Conservation (phyloP, 2,113 vertebrate species). For the Gasterosteus aculeatus region DNA sequence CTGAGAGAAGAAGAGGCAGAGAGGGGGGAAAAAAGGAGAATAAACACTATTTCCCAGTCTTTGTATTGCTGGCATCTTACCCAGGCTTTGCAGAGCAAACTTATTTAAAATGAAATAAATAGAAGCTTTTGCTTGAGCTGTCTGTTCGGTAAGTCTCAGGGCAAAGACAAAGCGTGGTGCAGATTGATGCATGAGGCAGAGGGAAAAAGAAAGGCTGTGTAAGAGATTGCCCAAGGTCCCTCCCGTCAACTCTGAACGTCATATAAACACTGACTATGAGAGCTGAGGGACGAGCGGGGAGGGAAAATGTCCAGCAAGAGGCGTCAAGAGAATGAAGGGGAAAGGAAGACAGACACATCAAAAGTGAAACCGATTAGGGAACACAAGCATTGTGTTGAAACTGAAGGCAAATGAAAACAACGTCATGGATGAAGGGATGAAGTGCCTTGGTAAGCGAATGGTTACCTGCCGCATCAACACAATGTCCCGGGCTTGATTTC, state of each 20-base stretch:
- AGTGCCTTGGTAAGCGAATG: neutral
- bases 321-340: conserved; percentile 11
- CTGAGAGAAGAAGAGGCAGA: neutral
- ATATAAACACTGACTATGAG: conserved; percentile 64
- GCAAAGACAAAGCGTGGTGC: conserved; percentile 62
- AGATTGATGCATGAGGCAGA: conserved; percentile 69
- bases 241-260: conserved; percentile 67
- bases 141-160: conserved; percentile 63
- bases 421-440: conserved; percentile 4
- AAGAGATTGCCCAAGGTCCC: conserved; percentile 68
- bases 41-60: conserved; percentile 47
- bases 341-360: conserved; percentile 18
- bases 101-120: conserved; percentile 63
- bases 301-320: conserved; percentile 9
- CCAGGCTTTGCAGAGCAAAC: conserved; percentile 52
- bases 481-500: neutral
- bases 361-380: conserved; percentile 42
- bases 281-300: conserved; percentile 21
- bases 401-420: conserved; percentile 25
- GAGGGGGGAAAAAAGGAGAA: conserved; percentile 7
- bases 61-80: conserved; percentile 53
- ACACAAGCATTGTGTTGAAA: conserved; percentile 24
- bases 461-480: neutral
- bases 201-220: conserved; percentile 70
- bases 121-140: conserved; percentile 50